A percentile compares a stretch with the other conserved stretches of the same genome.
Evolutionary conservation across 1,140 invertebrate species (phyloP).

Genomic region (Apis cerana): DNA sequence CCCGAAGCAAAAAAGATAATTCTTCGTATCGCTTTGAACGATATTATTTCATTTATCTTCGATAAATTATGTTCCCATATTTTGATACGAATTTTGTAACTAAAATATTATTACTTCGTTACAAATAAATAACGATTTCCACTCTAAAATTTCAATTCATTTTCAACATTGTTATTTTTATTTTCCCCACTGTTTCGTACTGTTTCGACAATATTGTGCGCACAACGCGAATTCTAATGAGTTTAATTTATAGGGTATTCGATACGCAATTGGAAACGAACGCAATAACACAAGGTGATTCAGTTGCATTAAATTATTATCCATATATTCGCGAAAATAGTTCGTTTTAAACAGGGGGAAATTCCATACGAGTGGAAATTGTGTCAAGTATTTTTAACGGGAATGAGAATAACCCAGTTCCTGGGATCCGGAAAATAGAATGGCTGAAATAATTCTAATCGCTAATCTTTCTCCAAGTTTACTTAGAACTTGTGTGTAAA

Average conservation of each 20-base stretch:
- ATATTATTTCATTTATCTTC: neutral
- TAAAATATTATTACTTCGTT: neutral
- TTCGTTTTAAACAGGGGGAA: neutral
- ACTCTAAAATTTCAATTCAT: neutral
- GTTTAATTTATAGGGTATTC: neutral
- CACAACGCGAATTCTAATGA: neutral
- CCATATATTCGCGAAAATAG: neutral
- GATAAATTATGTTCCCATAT: no score
- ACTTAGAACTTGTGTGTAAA: conserved; percentile 22
- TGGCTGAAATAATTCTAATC: conserved; percentile 1
- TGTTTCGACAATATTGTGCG: neutral
- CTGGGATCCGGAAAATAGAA: neutral
- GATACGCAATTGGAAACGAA: neutral
- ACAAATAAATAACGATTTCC: neutral
- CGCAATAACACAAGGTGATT: neutral
- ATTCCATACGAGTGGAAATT: neutral
- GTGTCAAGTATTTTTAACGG: neutral
- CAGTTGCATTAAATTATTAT: neutral
- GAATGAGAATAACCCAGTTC: neutral
- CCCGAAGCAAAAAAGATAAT: no score
- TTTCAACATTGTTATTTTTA: no score
- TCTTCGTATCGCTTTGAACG: neutral
- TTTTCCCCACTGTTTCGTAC: no score
- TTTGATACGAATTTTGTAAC: no score
- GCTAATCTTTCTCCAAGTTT: conserved; percentile 54